Evolutionary conservation across 2,113 vertebrate genomes (phyloP).

Genomic region (Chlamydotis undulata): DNA sequence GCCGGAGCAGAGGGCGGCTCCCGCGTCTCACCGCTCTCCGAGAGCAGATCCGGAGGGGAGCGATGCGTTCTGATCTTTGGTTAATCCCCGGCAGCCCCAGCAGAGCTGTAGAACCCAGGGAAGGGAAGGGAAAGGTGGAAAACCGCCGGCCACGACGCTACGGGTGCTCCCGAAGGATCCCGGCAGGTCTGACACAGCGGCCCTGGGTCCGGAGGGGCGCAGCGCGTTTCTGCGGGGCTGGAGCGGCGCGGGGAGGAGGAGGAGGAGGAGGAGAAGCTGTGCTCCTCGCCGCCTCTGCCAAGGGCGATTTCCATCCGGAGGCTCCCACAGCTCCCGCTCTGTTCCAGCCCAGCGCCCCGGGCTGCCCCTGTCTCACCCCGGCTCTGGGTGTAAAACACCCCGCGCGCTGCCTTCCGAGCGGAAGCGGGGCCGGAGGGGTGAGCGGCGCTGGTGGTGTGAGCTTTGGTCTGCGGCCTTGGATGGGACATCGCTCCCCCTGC

Average conservation of each 20-base stretch:
- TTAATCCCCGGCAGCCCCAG: not conserved
- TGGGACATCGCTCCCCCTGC: fast-evolving
- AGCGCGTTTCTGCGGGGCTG: not conserved
- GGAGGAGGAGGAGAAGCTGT: not conserved
- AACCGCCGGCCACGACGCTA: not conserved
- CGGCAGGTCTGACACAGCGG: fast-evolving
- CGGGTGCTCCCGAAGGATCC: fast-evolving
- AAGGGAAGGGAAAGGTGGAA: not conserved
- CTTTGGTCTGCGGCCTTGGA: not conserved
- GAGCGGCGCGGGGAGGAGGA: not conserved
- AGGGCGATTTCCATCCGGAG: not conserved
- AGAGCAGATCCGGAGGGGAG: no score
- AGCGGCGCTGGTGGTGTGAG: not conserved
- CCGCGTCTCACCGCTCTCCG: fast-evolving
- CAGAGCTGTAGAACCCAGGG: not conserved
- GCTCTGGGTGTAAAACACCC: not conserved
- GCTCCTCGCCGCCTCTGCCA: not conserved
- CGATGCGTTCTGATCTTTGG: not conserved
- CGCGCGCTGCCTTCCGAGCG: fast-evolving
- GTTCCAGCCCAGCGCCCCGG: not conserved
- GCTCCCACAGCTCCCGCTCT: not conserved
- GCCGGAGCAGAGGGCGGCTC: fast-evolving
- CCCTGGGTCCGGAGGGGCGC: not conserved
- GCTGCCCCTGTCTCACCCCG: not conserved
- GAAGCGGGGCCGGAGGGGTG: not conserved